Evolutionary conservation across 1,140 invertebrate genomes (phyloP).

Genomic region (Nasonia longicornis): DNA sequence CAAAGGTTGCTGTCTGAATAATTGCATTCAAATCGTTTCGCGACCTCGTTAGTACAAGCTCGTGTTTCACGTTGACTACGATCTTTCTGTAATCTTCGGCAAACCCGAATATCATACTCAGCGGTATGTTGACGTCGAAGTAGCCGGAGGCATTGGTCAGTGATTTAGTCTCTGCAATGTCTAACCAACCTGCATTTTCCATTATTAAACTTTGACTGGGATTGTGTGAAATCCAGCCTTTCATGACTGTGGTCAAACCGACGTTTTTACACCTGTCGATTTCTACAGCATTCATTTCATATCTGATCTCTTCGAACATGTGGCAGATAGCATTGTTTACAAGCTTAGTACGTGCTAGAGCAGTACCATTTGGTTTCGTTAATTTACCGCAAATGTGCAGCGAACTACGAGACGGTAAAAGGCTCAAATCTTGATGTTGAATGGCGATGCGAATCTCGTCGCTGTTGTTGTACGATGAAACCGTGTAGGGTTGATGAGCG

Average conservation of each 20-base stretch:
- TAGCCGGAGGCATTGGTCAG: conserved; percentile 45
- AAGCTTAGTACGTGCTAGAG: too few species aligned
- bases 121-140: conserved; percentile 61
- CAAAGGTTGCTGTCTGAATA: conserved; percentile 3
- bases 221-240: conserved; percentile 57
- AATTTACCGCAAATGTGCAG: too few species aligned
- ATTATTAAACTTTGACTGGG: conserved; percentile 44
- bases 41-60: conserved; percentile 62
- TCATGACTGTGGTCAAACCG: conserved; percentile 62
- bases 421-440: too few species aligned
- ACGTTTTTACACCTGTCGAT: conserved; percentile 54
- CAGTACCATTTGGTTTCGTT: too few species aligned
- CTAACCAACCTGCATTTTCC: conserved; percentile 55
- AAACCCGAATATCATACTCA: conserved; percentile 49
- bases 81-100: too few species aligned
- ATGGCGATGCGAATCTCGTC: too few species aligned
- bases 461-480: too few species aligned
- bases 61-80: conserved; percentile 62
- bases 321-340: too few species aligned
- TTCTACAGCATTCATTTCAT: too few species aligned
- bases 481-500: too few species aligned
- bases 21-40: conserved; percentile 53
- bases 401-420: too few species aligned
- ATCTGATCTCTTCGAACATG: too few species aligned
- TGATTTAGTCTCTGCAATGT: background rate